phyloP scores from a whole-genome alignment of 1,140 invertebrate genomes.

The Drosophila melanogaster region Release_6_plus_ISO1_MT NT_033779.5:19514501-19515000 shows the following conservation, averaged over 20 bases:
- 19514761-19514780: constrained; percentile 31
- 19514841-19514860: constrained; percentile 79
- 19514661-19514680: constrained; percentile 45
- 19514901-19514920: constrained; percentile 8
- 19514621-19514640: constrained; percentile 46
- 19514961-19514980: constrained; percentile 94
- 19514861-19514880: constrained; percentile 52
- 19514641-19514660: constrained; percentile 42
- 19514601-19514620: constrained; percentile 70
- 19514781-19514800: constrained; percentile 35
- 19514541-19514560: constrained; percentile 74
- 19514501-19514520: constrained; percentile 60
- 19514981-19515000: constrained; percentile 92
- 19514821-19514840: constrained; percentile 69
- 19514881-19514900: constrained; percentile 47
- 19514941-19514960: constrained; percentile 95
- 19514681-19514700: constrained; percentile 31
- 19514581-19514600: constrained; percentile 54
- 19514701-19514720: constrained; percentile 34
- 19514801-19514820: constrained; percentile 41
- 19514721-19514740: constrained; percentile 26
- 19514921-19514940: constrained; percentile 92
- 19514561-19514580: constrained; percentile 73
- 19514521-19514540: constrained; percentile 85
- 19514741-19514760: constrained; percentile 34